Base-by-base conservation (phyloP, 2,888 invertebrate genomes). In the Phalera bucephala region DNA sequence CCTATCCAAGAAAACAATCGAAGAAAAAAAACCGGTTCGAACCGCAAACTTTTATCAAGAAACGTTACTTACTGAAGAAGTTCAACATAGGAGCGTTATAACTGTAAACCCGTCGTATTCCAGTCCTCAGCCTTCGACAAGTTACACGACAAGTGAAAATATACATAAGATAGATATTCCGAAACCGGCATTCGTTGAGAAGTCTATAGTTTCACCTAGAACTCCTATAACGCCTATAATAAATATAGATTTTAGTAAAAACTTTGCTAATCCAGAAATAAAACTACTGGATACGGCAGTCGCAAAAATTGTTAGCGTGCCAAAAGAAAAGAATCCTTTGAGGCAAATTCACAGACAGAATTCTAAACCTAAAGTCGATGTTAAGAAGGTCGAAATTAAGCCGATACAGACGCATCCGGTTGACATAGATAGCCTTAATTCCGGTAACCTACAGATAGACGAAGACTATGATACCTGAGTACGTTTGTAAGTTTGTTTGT, bases 381-480 rank as follows among this genome's bases (percentile, higher is more conserved):
- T 67, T 1, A 84, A 76, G 43, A 81, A 71, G 29, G 55, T 70
- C 1, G 80, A 79, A 36, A 33, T 61, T 2, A 73, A 71, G 36
- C 65, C 72, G 0, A 28, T 59, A 0, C 41, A 57, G n/a, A 23
- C 64, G 1, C 48, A 57, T 26, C 74, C 74, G 0, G 58, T 80
- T 1, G 75, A 81, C 36, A 69, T 86, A 43, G 87, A 87, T 45
- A 65, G 72, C 59, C 66, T 86, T 37, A 84, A 82, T 56, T 79
- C 85, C 30, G 85, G 84, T 4, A 80, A 87, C 45, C 60, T 89
- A 52, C 84, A 90, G 54, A 85, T 90, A 30, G 90, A 90, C 35
- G 90, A 90, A 65, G 90, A 90, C 75, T 90, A 90, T 59, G 90
- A 90, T 82, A 88, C 89, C 75, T 90, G 86, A 90, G 63, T 80